phyloP scores from a whole-genome alignment of 2,888 invertebrate genomes.

The Cremastinae sp. region DNA sequence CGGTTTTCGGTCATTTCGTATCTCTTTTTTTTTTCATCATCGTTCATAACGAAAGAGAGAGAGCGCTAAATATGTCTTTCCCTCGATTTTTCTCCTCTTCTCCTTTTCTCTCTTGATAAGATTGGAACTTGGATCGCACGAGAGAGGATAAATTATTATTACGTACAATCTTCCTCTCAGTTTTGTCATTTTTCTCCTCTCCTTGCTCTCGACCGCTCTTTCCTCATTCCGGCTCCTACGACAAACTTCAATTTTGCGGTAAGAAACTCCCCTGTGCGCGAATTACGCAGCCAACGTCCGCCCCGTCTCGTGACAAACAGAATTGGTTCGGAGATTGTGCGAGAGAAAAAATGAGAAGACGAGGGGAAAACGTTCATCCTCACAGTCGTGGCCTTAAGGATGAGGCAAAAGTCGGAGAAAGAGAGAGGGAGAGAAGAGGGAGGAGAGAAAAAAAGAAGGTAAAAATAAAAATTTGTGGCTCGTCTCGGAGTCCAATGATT shows the following conservation, averaged over 20 bases:
- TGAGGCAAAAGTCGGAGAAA: constrained; percentile 18
- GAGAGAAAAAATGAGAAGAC: constrained; percentile 59
- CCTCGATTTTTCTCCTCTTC: too few species aligned
- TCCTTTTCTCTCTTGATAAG: too few species aligned
- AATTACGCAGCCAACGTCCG: constrained; percentile 42
- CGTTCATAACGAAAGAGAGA: neutral
- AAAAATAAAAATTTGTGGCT: constrained; percentile 50
- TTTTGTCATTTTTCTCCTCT: neutral
- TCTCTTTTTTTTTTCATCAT: neutral
- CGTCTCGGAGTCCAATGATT: constrained; percentile 68
- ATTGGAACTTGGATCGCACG: too few species aligned
- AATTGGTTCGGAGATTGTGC: constrained; percentile 66
- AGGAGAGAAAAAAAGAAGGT: constrained; percentile 30
- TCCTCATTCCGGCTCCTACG: constrained; percentile 20
- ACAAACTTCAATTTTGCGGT: constrained; percentile 65
- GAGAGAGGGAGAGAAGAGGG: constrained; percentile 10
- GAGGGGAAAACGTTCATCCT: constrained; percentile 41
- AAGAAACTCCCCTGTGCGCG: constrained; percentile 48
- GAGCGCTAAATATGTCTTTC: too few species aligned
- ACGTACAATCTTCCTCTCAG: too few species aligned
- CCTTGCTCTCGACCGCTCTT: constrained; percentile 5
- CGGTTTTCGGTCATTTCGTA: constrained; percentile 26
- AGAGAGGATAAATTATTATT: too few species aligned
- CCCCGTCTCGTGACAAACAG: constrained; percentile 72
- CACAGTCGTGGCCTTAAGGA: constrained; percentile 4